These are phyloP conservation scores for Drymonia ruficornis DNA, from an alignment of 2,888 invertebrate genomes.

Conservation along the genomic window DNA sequence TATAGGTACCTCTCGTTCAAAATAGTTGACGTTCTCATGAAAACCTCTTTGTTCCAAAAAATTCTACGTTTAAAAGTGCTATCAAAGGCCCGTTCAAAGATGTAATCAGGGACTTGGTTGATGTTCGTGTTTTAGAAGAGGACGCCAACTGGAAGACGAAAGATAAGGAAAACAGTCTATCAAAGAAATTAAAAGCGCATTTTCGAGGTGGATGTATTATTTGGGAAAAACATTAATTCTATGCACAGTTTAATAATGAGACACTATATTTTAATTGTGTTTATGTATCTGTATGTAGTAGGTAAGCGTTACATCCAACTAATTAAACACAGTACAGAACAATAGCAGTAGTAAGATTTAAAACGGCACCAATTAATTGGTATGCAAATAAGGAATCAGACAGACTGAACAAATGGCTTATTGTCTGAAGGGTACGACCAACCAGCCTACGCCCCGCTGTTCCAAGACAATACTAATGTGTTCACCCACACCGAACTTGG, in stretches of 20 bases:
- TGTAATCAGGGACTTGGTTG: constrained; percentile 35
- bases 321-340: background rate
- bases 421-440: constrained; percentile 38
- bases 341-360: constrained; percentile 12
- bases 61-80: constrained; percentile 24
- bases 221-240: background rate
- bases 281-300: no score
- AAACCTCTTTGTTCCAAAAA: constrained; percentile 16
- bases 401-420: constrained; percentile 36
- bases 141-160: constrained; percentile 37
- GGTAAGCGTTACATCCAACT: background rate
- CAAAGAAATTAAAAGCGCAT: constrained; percentile 41
- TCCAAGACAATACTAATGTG: constrained; percentile 43
- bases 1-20: constrained; percentile 10
- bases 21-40: constrained; percentile 17
- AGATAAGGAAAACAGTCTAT: constrained; percentile 38
- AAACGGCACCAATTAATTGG: constrained; percentile 35
- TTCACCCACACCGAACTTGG: constrained; percentile 42
- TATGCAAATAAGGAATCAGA: constrained; percentile 45
- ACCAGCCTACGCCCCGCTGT: constrained; percentile 31
- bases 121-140: constrained; percentile 34
- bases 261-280: no score
- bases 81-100: constrained; percentile 27
- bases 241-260: no score
- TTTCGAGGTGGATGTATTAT: constrained; percentile 13